Evolutionary conservation across 2,797 vertebrate genomes (phyloP).

Genomic region (Gambusia yucatana): DNA sequence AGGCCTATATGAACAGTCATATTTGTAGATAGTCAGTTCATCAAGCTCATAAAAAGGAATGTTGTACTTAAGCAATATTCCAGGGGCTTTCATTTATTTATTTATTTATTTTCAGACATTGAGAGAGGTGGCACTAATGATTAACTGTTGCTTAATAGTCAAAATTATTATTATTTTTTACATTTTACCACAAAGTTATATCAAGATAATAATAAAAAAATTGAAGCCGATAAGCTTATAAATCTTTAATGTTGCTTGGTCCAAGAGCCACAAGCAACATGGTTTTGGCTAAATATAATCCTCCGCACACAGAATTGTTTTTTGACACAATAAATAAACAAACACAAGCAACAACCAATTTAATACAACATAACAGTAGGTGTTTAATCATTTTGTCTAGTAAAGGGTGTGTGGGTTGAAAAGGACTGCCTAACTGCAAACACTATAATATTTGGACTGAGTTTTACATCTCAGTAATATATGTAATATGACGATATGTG

Average conservation of each 20-base stretch:
- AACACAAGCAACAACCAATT: neutral
- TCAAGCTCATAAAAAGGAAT: neutral
- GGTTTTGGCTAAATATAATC: neutral
- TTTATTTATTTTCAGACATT: neutral
- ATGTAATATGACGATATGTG: neutral
- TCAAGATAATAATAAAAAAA: neutral
- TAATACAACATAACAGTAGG: neutral
- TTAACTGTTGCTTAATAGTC: neutral
- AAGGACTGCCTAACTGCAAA: neutral
- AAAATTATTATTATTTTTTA: neutral
- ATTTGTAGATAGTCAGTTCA: neutral
- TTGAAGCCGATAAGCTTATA: neutral
- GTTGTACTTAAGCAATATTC: neutral
- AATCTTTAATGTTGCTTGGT: neutral
- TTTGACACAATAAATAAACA: neutral
- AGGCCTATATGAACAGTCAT: neutral
- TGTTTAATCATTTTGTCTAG: neutral
- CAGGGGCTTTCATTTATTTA: neutral
- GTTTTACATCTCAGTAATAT: neutral
- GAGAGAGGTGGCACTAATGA: neutral
- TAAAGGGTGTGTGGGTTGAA: neutral
- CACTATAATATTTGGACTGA: neutral
- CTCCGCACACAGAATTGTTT: neutral
- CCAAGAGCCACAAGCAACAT: neutral
- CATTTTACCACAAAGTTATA: neutral